phyloP scores from a whole-genome alignment of 2,797 vertebrate genomes.

The Ptychobarbus kaznakovi region DNA sequence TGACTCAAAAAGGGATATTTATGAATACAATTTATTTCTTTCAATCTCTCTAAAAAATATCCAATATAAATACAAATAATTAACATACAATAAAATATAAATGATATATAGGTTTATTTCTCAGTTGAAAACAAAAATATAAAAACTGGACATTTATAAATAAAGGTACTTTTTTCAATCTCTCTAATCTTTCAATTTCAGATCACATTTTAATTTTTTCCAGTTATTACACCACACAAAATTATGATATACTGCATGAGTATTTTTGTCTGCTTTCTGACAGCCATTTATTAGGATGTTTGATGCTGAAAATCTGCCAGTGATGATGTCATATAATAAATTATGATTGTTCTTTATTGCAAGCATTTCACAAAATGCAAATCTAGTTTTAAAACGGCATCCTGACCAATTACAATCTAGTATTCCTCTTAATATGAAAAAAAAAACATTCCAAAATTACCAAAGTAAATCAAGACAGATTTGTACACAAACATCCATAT shows the following conservation, averaged over 20 bases:
- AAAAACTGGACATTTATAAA: background rate
- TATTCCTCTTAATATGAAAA: background rate
- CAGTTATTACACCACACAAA: background rate
- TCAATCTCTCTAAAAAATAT: background rate
- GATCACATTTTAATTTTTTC: too few species aligned
- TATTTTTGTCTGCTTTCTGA: background rate
- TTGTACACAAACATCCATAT: background rate
- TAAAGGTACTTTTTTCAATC: background rate
- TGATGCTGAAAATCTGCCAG: background rate
- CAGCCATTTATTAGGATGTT: background rate
- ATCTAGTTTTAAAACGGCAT: background rate
- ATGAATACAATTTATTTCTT: too few species aligned
- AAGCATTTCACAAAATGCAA: background rate
- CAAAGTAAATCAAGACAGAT: constrained; percentile 6
- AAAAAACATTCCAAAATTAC: background rate
- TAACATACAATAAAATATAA: background rate
- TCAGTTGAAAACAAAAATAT: background rate
- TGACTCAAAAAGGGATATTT: too few species aligned
- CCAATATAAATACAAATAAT: background rate
- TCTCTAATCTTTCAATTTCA: background rate
- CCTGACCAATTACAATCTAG: background rate
- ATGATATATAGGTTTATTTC: background rate
- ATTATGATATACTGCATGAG: background rate
- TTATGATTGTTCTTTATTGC: background rate
- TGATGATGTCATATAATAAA: background rate